phyloP scores from a whole-genome alignment of 2,888 invertebrate species.

The Candidula unifasciata region DNA sequence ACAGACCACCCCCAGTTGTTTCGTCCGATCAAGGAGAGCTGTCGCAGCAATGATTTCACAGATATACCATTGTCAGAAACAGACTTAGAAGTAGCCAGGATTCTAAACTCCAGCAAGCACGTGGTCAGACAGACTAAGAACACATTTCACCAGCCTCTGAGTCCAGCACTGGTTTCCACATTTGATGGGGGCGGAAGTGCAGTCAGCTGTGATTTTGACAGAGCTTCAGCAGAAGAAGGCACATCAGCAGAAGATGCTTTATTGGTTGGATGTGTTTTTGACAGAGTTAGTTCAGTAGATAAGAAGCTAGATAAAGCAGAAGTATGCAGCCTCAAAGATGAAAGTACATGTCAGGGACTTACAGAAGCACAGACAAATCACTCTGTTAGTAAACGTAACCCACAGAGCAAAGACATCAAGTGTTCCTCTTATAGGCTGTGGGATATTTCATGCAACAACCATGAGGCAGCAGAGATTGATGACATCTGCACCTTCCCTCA shows the following conservation, averaged over 20 bases:
- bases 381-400: neutral
- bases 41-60: neutral
- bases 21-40: constrained; percentile 24
- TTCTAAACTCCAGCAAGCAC: neutral
- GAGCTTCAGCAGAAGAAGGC: neutral
- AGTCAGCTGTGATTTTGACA: neutral
- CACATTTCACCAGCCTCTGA: neutral
- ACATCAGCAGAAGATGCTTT: neutral
- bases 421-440: neutral
- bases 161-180: neutral
- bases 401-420: neutral
- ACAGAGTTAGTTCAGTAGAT: neutral
- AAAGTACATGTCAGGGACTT: neutral
- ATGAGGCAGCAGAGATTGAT: constrained; percentile 28
- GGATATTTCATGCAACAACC: neutral
- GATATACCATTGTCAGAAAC: neutral
- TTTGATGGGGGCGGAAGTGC: neutral
- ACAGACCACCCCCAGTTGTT: constrained; percentile 19
- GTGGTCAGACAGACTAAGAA: neutral
- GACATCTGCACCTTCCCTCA: constrained; percentile 15
- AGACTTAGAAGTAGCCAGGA: constrained; percentile 19
- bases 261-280: neutral
- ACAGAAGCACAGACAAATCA: neutral
- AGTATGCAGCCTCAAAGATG: neutral
- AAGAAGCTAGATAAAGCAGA: neutral